Percentiles rank a stretch among this genome's conserved stretches.
Conservation (phyloP, 2,888 invertebrate species). For the Axea sp. region DNA sequence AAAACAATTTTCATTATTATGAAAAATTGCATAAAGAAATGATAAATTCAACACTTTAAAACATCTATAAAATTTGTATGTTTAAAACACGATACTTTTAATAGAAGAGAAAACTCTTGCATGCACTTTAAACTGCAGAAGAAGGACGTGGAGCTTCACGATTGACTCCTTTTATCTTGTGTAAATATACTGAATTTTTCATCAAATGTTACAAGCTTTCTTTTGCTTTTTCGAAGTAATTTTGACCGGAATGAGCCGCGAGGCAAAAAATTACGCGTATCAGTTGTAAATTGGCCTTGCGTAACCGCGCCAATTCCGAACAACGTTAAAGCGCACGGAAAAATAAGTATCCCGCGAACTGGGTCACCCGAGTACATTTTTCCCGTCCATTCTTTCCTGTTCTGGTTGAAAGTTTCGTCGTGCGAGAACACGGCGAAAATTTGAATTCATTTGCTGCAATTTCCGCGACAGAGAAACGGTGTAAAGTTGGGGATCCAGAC, state of each 20-base stretch:
- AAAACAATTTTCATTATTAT: too few species aligned
- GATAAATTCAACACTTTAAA: background rate
- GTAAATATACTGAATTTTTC: conserved; percentile 43
- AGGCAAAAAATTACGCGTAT: conserved; percentile 40
- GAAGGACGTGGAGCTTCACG: conserved; percentile 16
- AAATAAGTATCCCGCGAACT: conserved; percentile 29
- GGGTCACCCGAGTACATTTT: conserved; percentile 23
- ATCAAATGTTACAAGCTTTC: conserved; percentile 39
- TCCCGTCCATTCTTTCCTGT: background rate
- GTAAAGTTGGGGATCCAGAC: conserved; percentile 25
- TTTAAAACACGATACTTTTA: conserved; percentile 7
- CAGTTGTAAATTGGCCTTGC: conserved; percentile 35
- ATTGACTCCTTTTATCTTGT: conserved; percentile 28
- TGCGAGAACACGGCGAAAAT: conserved; percentile 31
- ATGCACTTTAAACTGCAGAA: conserved; percentile 15
- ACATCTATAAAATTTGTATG: conserved; percentile 10
- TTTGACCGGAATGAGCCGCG: conserved; percentile 10
- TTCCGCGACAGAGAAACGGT: conserved; percentile 36
- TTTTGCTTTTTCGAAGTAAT: conserved; percentile 20
- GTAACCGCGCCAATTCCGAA: conserved; percentile 17
- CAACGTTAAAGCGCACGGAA: conserved; percentile 24
- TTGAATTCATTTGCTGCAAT: conserved; percentile 55
- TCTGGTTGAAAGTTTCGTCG: conserved; percentile 24
- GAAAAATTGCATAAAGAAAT: too few species aligned
- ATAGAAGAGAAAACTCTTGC: conserved; percentile 23